Evolutionary conservation across 2,888 invertebrate species (phyloP).

Genomic region (Tortrix viridana): DNA sequence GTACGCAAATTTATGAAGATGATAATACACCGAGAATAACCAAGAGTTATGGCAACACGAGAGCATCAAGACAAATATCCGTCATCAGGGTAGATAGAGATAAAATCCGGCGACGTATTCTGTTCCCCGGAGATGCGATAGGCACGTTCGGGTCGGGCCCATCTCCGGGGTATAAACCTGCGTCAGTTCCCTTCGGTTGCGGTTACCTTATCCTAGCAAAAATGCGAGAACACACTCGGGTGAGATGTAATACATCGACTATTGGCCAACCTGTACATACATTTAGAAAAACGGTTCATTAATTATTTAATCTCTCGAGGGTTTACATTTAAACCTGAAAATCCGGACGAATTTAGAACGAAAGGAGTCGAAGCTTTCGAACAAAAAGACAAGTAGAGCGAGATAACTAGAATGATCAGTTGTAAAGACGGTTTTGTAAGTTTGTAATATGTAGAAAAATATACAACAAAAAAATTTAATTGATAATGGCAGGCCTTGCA

Average conservation of each 20-base stretch:
- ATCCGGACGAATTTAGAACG: not conserved
- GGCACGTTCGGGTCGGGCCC: conserved; percentile 44
- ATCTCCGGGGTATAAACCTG: conserved; percentile 55
- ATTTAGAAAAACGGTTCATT: conserved; percentile 23
- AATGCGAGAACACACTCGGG: conserved; percentile 26
- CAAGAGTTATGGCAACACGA: conserved; percentile 25
- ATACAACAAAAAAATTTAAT: not conserved
- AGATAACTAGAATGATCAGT: too few relatives aligned
- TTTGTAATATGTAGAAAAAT: too few relatives aligned
- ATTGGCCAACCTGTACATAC: conserved; percentile 23
- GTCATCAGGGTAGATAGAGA: conserved; percentile 29
- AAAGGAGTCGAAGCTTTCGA: too few relatives aligned
- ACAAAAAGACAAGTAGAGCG: too few relatives aligned
- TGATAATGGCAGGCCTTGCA: conserved; percentile 2
- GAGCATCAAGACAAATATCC: conserved; percentile 32
- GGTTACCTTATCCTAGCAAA: conserved; percentile 42
- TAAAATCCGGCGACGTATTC: conserved; percentile 30
- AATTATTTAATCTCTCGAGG: conserved; percentile 22
- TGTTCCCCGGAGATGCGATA: conserved; percentile 8
- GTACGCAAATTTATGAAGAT: conserved; percentile 23
- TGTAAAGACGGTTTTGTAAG: too few relatives aligned
- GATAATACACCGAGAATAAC: conserved; percentile 17
- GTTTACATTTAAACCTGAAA: conserved; percentile 9
- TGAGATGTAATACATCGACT: conserved; percentile 24
- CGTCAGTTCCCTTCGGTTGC: conserved; percentile 49